Evolutionary conservation across 2,797 vertebrate genomes (phyloP), one percentile per base, ranked within the genome.

Genomic region (Carapus acus): DNA sequence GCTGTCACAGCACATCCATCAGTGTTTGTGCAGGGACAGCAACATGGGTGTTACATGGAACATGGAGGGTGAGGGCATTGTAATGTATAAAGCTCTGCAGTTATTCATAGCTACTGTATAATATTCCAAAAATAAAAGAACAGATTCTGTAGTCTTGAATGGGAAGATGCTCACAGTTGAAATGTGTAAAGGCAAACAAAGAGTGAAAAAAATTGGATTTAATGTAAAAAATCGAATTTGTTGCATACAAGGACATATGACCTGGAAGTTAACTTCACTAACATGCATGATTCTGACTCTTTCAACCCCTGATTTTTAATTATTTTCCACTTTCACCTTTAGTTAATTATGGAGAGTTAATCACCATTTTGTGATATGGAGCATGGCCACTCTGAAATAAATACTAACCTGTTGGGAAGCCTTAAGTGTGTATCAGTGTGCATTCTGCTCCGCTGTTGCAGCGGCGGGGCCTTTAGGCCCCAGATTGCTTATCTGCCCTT

Each of bases 1-100:
- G 69, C 65, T 75, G 80, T 83, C 81, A 71, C 67, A 58, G 64
- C 61, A 55, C 70, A 81, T 86, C 76, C 54, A 60, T 84, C 85
- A 76, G 61, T 49, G 16, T 71, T 52, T 54, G 61, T 62, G 31
- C 33, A 36, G 43, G 8, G 53, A 61, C 61, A 45, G 45, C 56
- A 73, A 64, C 63, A 51, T 41, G 34, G 49, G 55, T 36, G 46
- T 54, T 34, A 42, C 42, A 3, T 20, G 36, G 33, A 44, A 21
- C 62, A 42, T 2, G 4, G 33, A 40, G 42, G 18, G 37, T 15
- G 33, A n/a, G 14, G 21, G 20, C 27, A 4, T 21, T 37, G 39
- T 34, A 57, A 59, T 41, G 22, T 54, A 43, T 11, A 56, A 19
- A 58, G 46, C 21, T 18, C 20, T 57, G 67, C 46, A 19, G 38